Conservation (phyloP, 2,113 vertebrate genomes). For the Phocoena sinus region DNA sequence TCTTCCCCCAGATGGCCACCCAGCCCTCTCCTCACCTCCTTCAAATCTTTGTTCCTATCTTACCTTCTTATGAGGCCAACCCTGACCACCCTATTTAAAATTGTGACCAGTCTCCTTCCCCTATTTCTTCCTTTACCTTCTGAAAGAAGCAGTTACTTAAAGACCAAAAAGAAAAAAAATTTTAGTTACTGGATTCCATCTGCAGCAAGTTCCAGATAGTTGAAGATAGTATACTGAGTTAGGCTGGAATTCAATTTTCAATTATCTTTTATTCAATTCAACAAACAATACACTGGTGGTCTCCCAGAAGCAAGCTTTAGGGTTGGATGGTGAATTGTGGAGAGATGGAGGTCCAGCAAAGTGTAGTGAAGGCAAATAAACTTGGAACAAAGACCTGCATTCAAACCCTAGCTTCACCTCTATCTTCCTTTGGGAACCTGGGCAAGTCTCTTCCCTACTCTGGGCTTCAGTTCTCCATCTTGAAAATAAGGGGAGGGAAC, state of each 20-base stretch:
- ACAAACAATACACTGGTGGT: neutral
- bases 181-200: neutral
- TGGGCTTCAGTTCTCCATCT: neutral
- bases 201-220: neutral
- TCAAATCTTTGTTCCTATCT: neutral
- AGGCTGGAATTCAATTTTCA: neutral
- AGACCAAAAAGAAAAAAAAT: neutral
- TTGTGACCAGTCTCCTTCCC: neutral
- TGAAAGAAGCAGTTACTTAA: constrained; percentile 16
- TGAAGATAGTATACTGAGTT: neutral
- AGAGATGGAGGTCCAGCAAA: neutral
- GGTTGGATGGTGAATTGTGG: neutral
- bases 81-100: neutral
- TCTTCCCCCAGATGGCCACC: neutral
- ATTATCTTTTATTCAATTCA: neutral
- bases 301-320: neutral
- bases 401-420: neutral
- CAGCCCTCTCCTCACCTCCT: neutral
- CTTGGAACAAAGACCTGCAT: neutral
- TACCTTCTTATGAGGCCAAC: neutral
- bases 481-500: neutral
- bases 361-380: neutral
- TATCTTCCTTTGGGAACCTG: neutral
- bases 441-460: neutral
- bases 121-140: neutral